Base-by-base conservation (phyloP, 2,888 invertebrate species). In the Pandemis corylana region DNA sequence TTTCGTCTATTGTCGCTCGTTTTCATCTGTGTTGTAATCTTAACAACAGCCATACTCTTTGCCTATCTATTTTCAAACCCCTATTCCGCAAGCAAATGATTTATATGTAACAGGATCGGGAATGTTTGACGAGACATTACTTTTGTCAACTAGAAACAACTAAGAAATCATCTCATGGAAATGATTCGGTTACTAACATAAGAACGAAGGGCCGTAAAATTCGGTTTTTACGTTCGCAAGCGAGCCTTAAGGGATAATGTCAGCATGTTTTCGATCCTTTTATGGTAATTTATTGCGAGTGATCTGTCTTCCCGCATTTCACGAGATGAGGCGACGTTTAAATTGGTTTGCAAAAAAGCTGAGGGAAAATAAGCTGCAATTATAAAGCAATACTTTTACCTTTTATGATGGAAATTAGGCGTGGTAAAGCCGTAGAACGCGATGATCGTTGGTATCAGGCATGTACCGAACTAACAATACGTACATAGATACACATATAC, bases 251-350 rank as follows among this genome's bases (percentile, higher is more conserved):
- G 76, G 78, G 81, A 82, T 80, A 83, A 82, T 80, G 82, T 81
- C 81, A 81, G 79, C 76, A 72, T 75, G 77, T 75, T 80, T 77
- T 76, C 73, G 76, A 80, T 80, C 80, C 71, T 79, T 80, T 82
- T 81, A 78, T 77, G 78, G 79, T 83, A 81, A 85, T 84, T 83
- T 84, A 85, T 84, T 80, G 80, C 73, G 73, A 80, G 79, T 79
- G 78, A 78, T 79, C 76, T 74, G 67, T 71, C 75, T 71, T 70
- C 75, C 75, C 69, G 69, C 69, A 61, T 74, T 73, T 75, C 70
- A 75, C 75, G 70, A 62, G 69, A 76, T 76, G 68, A 72, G 51
- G 69, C 61, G 72, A 76, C 69, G 70, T 66, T 76, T 42, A 72
- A 76, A 76, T 76, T 76, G 66, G 76, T 76, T 72, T 72, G 72